A percentile compares a stretch with the other conserved stretches of the same genome.
These are phyloP conservation scores for Smutsia temminckii DNA, from an alignment of 2,797 vertebrate genomes.

Conservation along the genomic window DNA sequence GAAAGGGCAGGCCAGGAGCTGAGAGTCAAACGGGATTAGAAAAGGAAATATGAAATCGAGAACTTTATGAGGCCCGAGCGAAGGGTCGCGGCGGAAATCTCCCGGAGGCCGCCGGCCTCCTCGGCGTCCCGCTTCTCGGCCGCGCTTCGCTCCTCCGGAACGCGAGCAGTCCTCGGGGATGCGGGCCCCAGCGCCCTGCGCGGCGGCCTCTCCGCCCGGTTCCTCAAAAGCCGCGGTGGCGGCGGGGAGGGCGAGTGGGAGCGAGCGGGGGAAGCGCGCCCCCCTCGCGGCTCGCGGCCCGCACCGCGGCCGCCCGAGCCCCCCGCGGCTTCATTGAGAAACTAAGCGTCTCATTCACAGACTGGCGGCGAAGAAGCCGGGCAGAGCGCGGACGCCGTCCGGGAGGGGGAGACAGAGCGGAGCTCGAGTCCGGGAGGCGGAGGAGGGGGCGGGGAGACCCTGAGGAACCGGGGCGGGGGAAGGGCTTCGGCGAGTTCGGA, in stretches of 20 bases:
- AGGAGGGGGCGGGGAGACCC: not conserved
- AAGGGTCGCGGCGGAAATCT: not conserved
- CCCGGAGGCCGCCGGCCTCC: not conserved
- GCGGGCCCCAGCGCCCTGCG: not conserved
- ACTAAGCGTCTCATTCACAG: constrained; percentile 71
- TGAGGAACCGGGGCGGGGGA: not conserved
- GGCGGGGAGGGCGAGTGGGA: constrained; percentile 2
- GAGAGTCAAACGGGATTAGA: not conserved
- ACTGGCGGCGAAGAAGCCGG: not conserved
- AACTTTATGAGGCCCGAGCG: not conserved
- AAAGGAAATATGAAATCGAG: not conserved
- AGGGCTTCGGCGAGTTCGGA: not conserved
- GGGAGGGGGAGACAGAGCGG: constrained; percentile 34
- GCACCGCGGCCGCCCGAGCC: constrained; percentile 27
- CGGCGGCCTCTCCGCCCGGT: not conserved
- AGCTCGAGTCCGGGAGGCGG: not conserved
- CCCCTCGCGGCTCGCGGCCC: constrained; percentile 49
- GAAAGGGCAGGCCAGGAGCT: not conserved
- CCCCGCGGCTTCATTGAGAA: constrained; percentile 76
- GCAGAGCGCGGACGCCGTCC: not conserved
- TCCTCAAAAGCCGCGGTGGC: constrained; percentile 64
- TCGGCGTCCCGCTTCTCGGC: not conserved
- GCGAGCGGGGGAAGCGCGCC: constrained; percentile 62
- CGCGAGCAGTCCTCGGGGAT: not conserved
- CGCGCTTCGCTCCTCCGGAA: not conserved